Base-by-base conservation (phyloP, 2,888 invertebrate genomes). In the Acanthopleura granulata region DNA sequence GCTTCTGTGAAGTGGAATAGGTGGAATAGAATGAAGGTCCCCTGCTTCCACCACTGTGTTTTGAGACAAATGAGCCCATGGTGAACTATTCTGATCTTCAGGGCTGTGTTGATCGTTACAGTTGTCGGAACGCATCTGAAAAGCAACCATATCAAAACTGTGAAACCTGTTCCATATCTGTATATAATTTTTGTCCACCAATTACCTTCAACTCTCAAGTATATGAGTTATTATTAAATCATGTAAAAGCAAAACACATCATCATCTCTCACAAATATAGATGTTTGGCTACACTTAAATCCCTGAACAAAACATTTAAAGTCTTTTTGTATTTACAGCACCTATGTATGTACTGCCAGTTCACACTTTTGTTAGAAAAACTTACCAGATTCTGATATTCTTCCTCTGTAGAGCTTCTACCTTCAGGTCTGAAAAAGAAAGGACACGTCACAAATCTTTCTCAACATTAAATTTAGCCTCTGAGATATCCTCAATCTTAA, bases 31-130 rank as follows among this genome's bases (percentile, higher is more conserved):
- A 1, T 57, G 57, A n/a, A 57, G 22, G 12, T 57, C 57, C 22
- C 57, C 57, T 27, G 25, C 14, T 25, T 27, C 57, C 6, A 18
- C 12, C 57, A 57, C 3, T 66, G 66, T 9, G 6, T 57, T 18
- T 6, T 66, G 66, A 27, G 66, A 66, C 27, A 27, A 25, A 27
- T 22, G 27, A 27, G 22, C 25, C 66, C 66, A 66, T 1, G 66
- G 66, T 27, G 29, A 16, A 6, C 4, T 15, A 16, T 22, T 16
- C 15, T 27, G 15, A 3, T 66, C 66, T 22, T 66, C 66, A 6
- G 66, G 66, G 25, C 66, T 66, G 25, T 25, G 22, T 27, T 66
- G 66, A 22, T 66, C 66, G 6, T 22, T 66, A 27, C 66, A 66
- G 66, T 16, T 27, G 25, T 66, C 66, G 3, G 25, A 22, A 22